Evolutionary conservation across 2,888 invertebrate species (phyloP).

Genomic region (Gibbula magus): DNA sequence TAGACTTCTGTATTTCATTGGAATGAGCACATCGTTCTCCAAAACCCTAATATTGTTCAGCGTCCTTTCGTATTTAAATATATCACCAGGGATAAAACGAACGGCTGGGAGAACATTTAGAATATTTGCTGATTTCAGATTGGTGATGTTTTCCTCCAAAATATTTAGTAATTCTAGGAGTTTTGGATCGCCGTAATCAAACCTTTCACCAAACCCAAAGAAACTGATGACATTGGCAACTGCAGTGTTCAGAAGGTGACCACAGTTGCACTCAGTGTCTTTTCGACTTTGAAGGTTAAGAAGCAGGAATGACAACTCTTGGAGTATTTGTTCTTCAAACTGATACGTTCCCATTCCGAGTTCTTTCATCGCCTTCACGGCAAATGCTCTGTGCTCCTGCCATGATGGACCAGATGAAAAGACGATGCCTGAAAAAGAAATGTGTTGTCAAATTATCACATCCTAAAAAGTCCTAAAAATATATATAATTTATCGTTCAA

Average conservation of each 20-base stretch:
- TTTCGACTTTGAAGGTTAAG: background rate
- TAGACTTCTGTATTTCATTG: slow-evolving; percentile 34
- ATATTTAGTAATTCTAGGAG: slow-evolving; percentile 28
- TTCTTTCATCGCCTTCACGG: slow-evolving; percentile 28
- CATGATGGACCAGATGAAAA: slow-evolving; percentile 21
- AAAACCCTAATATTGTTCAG: slow-evolving; percentile 21
- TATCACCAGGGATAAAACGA: slow-evolving; percentile 47
- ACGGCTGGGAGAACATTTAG: slow-evolving; percentile 42
- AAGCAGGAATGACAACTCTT: slow-evolving; percentile 21
- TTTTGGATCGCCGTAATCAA: slow-evolving; percentile 34
- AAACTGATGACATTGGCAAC: slow-evolving; percentile 33
- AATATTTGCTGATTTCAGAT: background rate
- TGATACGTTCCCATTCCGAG: slow-evolving; percentile 31
- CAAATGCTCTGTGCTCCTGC: slow-evolving; percentile 28
- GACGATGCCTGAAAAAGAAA: slow-evolving; percentile 23
- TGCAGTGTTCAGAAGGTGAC: background rate
- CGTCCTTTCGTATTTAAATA: slow-evolving; percentile 39
- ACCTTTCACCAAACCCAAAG: slow-evolving; percentile 35
- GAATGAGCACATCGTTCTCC: slow-evolving; percentile 21
- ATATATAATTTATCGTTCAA: no score
- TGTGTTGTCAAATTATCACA: no score
- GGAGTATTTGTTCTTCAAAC: slow-evolving; percentile 28
- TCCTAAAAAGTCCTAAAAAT: no score
- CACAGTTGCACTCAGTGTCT: background rate
- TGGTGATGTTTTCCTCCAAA: slow-evolving; percentile 19